These are phyloP conservation scores for Glandiceps talaboti DNA, from an alignment of 53 echinoderm and acorn worm species.

Conservation along the genomic window DNA sequence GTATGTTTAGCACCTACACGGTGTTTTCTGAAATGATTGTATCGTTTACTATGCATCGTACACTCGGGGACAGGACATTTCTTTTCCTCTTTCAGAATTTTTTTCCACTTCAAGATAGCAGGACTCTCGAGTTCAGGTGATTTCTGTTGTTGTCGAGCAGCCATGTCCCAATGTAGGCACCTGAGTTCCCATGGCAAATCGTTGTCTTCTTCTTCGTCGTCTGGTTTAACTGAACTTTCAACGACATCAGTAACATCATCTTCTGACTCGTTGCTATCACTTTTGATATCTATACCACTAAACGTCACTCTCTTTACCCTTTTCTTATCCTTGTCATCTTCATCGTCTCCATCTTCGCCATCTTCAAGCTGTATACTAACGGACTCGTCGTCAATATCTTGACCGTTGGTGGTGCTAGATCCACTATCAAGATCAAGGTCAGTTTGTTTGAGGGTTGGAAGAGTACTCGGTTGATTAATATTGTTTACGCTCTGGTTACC, in stretches of 20 bases:
- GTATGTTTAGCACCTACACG: neutral
- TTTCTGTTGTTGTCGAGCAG: neutral
- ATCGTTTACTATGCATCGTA: neutral
- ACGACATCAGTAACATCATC: neutral
- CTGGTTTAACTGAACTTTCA: neutral
- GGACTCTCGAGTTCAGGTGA: neutral
- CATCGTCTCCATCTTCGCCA: neutral
- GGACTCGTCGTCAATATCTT: neutral
- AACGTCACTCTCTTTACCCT: neutral
- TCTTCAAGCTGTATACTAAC: neutral
- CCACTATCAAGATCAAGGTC: neutral
- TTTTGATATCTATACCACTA: neutral
- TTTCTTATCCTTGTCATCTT: neutral
- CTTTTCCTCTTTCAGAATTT: neutral
- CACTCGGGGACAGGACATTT: neutral
- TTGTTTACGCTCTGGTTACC: neutral
- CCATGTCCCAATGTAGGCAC: neutral
- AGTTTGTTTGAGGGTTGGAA: no score
- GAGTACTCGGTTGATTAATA: no score
- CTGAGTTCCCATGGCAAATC: neutral
- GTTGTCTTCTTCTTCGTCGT: neutral
- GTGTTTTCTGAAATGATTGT: neutral
- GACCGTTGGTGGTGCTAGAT: neutral
- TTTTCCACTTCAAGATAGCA: neutral
- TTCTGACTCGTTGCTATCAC: neutral